These are phyloP conservation scores for Dipodomys ordii DNA, from an alignment of 2,113 vertebrate species.

Conservation along the genomic window DNA sequence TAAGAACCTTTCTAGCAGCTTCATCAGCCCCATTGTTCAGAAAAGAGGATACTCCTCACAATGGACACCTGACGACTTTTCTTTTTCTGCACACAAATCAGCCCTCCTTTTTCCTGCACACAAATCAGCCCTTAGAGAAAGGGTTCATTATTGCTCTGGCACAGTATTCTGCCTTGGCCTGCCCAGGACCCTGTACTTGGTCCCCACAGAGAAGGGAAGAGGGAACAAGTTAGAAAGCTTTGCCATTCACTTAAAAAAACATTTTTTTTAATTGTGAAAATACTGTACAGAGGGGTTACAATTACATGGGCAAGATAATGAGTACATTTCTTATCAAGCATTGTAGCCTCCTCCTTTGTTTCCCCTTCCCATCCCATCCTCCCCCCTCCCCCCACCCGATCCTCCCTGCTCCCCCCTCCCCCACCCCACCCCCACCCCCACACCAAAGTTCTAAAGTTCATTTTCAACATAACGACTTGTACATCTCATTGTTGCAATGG, in stretches of 20 bases:
- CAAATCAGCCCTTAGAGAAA: constrained; percentile 58
- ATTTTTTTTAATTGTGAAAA: too few species aligned
- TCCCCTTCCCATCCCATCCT: too few species aligned
- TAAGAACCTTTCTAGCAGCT: constrained; percentile 74
- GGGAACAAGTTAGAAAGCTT: neutral
- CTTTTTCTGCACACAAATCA: constrained; percentile 43
- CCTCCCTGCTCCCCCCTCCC: too few species aligned
- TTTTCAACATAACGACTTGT: too few species aligned
- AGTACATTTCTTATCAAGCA: too few species aligned
- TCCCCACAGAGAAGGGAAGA: neutral
- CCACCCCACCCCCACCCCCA: too few species aligned
- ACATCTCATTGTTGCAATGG: too few species aligned
- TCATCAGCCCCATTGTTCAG: constrained; percentile 79
- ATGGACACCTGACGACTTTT: constrained; percentile 55
- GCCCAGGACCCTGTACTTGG: neutral
- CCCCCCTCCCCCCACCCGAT: too few species aligned
- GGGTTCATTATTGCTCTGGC: constrained; percentile 61
- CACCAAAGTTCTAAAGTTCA: too few species aligned
- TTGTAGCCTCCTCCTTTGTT: too few species aligned
- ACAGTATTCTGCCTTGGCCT: constrained; percentile 33
- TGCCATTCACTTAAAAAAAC: neutral
- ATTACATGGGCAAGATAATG: too few species aligned
- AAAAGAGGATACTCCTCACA: constrained; percentile 45
- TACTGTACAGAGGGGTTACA: too few species aligned
- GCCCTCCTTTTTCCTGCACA: constrained; percentile 43